These are phyloP conservation scores for Diadumene lineata DNA, from an alignment of 92 coral and sea anemone species.

Conservation along the genomic window DNA sequence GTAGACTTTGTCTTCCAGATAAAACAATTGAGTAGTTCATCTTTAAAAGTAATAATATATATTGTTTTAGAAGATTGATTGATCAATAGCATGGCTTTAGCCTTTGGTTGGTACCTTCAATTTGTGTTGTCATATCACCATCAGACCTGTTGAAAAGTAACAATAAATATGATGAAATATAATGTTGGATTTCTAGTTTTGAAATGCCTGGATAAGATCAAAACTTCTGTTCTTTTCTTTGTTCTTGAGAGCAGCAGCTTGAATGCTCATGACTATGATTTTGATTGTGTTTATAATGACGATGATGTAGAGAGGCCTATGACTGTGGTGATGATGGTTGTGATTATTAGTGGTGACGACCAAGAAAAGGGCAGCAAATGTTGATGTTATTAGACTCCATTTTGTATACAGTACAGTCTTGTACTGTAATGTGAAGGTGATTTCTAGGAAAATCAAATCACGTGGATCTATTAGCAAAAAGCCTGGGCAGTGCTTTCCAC, in stretches of 20 bases:
- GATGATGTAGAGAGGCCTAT: neutral
- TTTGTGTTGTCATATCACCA: neutral
- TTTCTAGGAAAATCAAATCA: no score
- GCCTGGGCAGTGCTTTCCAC: no score
- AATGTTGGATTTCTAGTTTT: neutral
- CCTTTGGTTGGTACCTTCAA: constrained; percentile 26
- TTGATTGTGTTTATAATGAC: neutral
- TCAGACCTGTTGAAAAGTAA: constrained; percentile 27
- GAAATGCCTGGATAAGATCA: neutral
- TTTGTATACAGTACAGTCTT: no score
- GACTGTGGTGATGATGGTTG: neutral
- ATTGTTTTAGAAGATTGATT: no score
- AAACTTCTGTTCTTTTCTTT: no score
- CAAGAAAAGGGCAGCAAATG: neutral
- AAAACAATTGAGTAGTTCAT: no score
- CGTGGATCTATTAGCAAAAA: no score
- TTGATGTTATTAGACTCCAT: no score
- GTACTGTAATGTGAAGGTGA: no score
- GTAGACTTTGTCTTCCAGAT: no score
- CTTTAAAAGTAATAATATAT: no score
- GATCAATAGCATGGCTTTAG: neutral
- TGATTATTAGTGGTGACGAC: neutral
- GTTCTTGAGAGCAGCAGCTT: no score
- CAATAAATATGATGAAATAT: constrained; percentile 18
- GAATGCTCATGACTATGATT: neutral